Conservation (phyloP, 2,113 vertebrate genomes). For the Oreochromis spilurus region DNA sequence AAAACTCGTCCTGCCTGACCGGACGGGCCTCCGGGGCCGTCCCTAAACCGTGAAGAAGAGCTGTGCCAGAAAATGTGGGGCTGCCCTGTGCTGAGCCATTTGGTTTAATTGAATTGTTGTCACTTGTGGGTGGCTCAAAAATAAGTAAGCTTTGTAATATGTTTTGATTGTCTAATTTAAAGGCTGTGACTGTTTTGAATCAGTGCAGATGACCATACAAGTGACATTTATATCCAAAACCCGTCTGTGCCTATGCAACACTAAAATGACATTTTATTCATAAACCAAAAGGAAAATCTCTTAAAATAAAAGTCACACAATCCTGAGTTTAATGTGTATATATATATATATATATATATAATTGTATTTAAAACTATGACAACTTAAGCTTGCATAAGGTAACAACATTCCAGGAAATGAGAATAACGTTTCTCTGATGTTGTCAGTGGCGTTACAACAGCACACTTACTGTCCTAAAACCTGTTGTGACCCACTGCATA, state of each 20-base stretch:
- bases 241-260: background rate
- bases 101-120: conserved; percentile 51
- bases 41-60: background rate
- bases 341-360: background rate
- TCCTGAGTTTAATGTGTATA: background rate
- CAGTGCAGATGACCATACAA: background rate
- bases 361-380: background rate
- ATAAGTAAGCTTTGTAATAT: conserved; percentile 2
- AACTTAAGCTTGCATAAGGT: background rate
- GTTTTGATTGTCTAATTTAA: conserved; percentile 20
- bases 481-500: background rate
- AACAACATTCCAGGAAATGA: background rate
- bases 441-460: background rate
- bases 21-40: background rate
- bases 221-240: background rate
- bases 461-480: background rate
- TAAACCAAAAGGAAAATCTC: background rate
- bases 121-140: conserved; percentile 21
- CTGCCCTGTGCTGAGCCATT: background rate
- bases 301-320: background rate
- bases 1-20: conserved; percentile 7
- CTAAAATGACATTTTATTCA: background rate
- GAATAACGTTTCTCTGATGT: background rate
- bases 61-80: conserved; percentile 17
- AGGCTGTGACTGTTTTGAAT: background rate